These are phyloP conservation scores for Sitta carolinensis DNA, from an alignment of 2,797 vertebrate genomes.

Conservation along the genomic window DNA sequence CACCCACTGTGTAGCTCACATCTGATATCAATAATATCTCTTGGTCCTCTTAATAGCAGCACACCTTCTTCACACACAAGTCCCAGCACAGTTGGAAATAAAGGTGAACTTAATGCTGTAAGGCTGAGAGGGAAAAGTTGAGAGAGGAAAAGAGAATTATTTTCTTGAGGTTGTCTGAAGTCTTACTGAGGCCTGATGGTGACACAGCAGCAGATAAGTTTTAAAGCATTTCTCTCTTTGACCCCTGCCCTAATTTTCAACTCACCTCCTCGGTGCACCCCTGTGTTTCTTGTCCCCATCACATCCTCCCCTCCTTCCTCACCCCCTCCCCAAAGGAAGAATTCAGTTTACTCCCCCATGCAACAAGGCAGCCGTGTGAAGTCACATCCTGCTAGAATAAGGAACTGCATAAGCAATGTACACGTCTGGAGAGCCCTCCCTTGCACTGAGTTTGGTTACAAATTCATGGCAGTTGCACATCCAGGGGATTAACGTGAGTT, in stretches of 20 bases:
- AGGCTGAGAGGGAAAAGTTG: not conserved
- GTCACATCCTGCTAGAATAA: constrained; percentile 75
- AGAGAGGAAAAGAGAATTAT: not conserved
- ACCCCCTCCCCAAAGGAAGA: not conserved
- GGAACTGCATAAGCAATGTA: constrained; percentile 64
- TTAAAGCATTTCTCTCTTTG: not conserved
- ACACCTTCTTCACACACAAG: not conserved
- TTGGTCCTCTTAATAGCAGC: not conserved
- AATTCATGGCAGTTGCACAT: not conserved
- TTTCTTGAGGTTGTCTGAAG: not conserved
- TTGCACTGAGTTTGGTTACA: not conserved
- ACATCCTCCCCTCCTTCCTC: not conserved
- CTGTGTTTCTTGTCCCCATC: not conserved
- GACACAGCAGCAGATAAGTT: not conserved
- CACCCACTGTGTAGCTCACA: not conserved
- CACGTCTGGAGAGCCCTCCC: not conserved
- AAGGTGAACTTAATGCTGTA: not conserved
- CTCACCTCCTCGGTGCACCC: not conserved
- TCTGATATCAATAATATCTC: not conserved
- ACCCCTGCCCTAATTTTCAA: not conserved
- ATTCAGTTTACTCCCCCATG: not conserved
- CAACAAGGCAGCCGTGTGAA: not conserved
- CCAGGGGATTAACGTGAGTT: not conserved
- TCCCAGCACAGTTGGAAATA: not conserved
- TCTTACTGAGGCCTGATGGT: not conserved